Conservation (phyloP, 1,140 invertebrate species). For the Caenorhabditis brenneri region DNA sequence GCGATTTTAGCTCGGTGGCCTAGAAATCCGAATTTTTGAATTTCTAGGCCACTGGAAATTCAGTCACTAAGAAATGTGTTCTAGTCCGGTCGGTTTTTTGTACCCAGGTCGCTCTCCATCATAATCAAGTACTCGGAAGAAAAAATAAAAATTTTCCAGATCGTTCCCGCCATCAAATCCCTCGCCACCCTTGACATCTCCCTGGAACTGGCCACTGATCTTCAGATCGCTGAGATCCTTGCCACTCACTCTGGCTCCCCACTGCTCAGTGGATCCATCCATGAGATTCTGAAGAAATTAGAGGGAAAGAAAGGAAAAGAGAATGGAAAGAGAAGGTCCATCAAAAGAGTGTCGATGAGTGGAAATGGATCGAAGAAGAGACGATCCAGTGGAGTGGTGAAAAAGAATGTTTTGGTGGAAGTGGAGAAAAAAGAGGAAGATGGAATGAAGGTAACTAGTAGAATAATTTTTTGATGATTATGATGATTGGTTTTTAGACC, state of each 20-base stretch:
- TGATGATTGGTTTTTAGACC: not conserved
- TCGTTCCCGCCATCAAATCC: not conserved
- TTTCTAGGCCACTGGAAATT: no score
- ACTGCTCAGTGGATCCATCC: not conserved
- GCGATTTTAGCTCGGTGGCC: no score
- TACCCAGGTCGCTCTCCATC: not conserved
- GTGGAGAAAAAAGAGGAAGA: not conserved
- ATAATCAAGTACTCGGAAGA: no score
- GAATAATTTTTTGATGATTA: no score
- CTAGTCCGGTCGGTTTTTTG: not conserved
- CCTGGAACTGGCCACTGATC: not conserved
- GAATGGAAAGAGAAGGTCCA: not conserved
- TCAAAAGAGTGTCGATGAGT: not conserved
- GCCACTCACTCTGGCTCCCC: not conserved
- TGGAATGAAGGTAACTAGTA: not conserved
- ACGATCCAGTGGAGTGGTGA: not conserved
- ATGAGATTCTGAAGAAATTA: conserved; percentile 7
- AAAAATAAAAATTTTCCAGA: no score
- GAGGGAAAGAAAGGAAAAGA: not conserved
- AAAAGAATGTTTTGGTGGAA: not conserved
- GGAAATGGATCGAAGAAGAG: not conserved
- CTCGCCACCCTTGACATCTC: not conserved
- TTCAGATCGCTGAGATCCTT: not conserved
- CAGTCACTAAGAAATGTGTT: no score
- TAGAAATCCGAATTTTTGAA: no score